Base-by-base conservation (phyloP, 2,888 invertebrate species). In the Tenthredo scrophulariae region DNA sequence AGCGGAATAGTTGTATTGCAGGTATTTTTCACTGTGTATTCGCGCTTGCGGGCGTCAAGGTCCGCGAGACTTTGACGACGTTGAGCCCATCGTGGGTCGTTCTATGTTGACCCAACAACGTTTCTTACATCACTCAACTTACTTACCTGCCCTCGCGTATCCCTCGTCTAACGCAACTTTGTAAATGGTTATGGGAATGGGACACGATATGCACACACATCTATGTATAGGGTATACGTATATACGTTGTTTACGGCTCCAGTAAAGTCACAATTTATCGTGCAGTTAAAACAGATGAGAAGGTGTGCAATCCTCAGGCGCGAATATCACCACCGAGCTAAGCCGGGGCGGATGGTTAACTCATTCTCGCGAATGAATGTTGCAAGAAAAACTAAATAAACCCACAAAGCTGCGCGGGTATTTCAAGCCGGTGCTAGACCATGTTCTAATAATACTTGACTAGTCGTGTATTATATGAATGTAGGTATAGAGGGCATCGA, bases 361-460 rank as follows among this genome's bases (percentile, higher is more conserved):
- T 62, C 62, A 80, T 40, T 62, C 77, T 77, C 37, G 33, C 58
- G 37, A n/a, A 40, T 62, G 40, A 58, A 80, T 80, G 79, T 58
- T 58, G 79, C 79, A 80, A 80, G 79, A 62, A 80, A 80, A 80
- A 80, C 79, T 80, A 80, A 80, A 80, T 80, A 80, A 58, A 80
- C 79, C 79, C 62, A 40, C 40, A 80, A 79, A 62, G 37, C 62
- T 40, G 37, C 62, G 79, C 62, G 62, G 22, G 62, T 80, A 80
- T 80, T 80, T 80, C 79, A 62, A 62, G 79, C 37, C 37, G 79
- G 40, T 26, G 54, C 37, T 80, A 80, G 79, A 62, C 79, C 79
- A 62, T 18, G 58, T 80, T 80, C 79, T 80, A 80, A 80, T 80
- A 80, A 80, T 80, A 80, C 77, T 77, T 77, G 46, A 77, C 77